These are phyloP conservation scores for Caenorhabditis afra DNA, from an alignment of 2,888 invertebrate genomes.

Conservation along the genomic window DNA sequence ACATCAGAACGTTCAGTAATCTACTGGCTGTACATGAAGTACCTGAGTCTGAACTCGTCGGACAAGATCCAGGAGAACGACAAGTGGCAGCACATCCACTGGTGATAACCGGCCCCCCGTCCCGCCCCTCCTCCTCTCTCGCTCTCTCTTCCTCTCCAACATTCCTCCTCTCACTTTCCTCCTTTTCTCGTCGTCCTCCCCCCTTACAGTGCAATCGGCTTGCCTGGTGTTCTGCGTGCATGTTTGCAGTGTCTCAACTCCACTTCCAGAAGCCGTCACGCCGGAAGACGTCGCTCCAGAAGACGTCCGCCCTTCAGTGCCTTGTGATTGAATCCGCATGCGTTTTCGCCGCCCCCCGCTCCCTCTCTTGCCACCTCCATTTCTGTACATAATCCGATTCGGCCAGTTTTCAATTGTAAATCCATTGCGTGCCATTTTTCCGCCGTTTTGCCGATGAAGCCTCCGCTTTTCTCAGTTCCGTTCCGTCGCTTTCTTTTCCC, in stretches of 20 bases:
- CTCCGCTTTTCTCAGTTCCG: neutral
- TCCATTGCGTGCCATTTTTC: conserved; percentile 51
- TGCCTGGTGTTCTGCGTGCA: conserved; percentile 24
- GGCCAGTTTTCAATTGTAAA: too few species aligned
- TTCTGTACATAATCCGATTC: conserved; percentile 50
- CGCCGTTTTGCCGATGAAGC: too few species aligned
- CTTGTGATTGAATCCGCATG: conserved; percentile 36
- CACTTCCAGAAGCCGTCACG: conserved; percentile 18
- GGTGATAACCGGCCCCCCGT: conserved; percentile 27
- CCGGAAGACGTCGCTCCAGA: conserved; percentile 18
- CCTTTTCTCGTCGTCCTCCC: conserved; percentile 50
- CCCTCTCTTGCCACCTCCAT: conserved; percentile 20
- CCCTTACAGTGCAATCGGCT: conserved; percentile 55
- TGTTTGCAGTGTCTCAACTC: conserved; percentile 31
- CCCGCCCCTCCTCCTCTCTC: conserved; percentile 36
- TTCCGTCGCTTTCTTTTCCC: neutral
- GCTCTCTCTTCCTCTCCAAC: conserved; percentile 46
- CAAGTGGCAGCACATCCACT: conserved; percentile 58
- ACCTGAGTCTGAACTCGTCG: conserved; percentile 61
- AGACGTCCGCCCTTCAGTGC: conserved; percentile 23
- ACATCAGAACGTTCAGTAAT: too few species aligned
- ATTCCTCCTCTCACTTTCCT: conserved; percentile 39
- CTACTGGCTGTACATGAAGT: conserved; percentile 73
- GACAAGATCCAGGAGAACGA: conserved; percentile 58
- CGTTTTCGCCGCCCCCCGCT: conserved; percentile 11